phyloP scores from a whole-genome alignment of 2,888 invertebrate species.

The Camptogramma bilineatum region DNA sequence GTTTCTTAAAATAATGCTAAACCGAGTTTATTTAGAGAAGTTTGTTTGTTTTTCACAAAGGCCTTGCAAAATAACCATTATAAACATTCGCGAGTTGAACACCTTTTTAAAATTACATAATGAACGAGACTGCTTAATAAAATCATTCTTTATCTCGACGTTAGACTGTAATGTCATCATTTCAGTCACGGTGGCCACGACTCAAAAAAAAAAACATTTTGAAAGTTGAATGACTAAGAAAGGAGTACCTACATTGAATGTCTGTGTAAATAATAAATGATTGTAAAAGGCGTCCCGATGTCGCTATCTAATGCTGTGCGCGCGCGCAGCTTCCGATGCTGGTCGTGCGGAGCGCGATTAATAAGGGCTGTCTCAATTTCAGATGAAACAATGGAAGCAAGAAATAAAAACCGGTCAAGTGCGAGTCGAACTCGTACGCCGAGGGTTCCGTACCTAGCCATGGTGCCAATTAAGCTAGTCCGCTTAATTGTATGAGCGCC shows the following conservation, averaged over 20 bases:
- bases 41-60: background rate
- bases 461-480: no score
- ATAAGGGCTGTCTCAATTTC: conserved; percentile 33
- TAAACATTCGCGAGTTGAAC: background rate
- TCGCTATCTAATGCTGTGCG: conserved; percentile 50
- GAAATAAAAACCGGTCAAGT: background rate
- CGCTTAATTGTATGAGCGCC: no score
- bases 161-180: no score
- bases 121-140: no score
- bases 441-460: no score
- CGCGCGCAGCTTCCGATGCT: conserved; percentile 50
- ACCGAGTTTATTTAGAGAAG: background rate
- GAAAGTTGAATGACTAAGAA: background rate
- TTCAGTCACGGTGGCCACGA: no score
- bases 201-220: no score
- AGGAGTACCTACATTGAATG: background rate
- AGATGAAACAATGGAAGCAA: background rate
- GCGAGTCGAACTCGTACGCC: no score
- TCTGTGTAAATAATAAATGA: conserved; percentile 23
- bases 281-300: conserved; percentile 24
- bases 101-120: no score
- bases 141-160: no score
- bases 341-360: conserved; percentile 38
- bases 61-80: background rate
- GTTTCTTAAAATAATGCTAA: conserved; percentile 6